These are phyloP conservation scores for Burhinus oedicnemus DNA, from an alignment of 2,113 vertebrate genomes.

Conservation along the genomic window DNA sequence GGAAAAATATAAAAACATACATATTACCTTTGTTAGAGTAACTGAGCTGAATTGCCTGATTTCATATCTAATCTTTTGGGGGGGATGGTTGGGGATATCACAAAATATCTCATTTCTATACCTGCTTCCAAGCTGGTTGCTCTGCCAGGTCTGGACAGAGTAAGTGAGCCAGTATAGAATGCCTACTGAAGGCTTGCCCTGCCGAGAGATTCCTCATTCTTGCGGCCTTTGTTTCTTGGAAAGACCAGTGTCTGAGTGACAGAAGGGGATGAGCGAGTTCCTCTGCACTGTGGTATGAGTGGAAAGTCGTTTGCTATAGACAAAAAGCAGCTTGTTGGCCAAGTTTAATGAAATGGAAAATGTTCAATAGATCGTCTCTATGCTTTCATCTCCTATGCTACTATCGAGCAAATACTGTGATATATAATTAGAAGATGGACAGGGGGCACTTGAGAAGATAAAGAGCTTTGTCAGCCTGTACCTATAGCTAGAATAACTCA, in stretches of 20 bases:
- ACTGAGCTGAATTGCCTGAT: neutral
- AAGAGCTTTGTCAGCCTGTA: neutral
- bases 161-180: fast-evolving
- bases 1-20: neutral
- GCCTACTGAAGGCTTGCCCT: neutral
- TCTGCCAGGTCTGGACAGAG: neutral
- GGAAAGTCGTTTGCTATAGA: neutral
- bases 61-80: neutral
- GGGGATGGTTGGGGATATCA: neutral
- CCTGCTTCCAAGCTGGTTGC: neutral
- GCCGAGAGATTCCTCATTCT: neutral
- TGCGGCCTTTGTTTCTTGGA: neutral
- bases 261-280: neutral
- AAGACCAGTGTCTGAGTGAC: neutral
- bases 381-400: neutral
- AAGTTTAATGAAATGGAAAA: neutral
- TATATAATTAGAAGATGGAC: neutral
- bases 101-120: neutral
- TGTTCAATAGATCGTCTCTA: neutral
- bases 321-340: neutral
- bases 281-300: neutral
- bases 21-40: neutral
- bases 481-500: neutral
- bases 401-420: neutral
- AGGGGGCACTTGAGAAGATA: neutral